Percentiles rank a stretch among this genome's conserved stretches.
Conservation (phyloP, 37 sponge, comb jelly and placozoan species). For the Cliona cf. orientalis region DNA sequence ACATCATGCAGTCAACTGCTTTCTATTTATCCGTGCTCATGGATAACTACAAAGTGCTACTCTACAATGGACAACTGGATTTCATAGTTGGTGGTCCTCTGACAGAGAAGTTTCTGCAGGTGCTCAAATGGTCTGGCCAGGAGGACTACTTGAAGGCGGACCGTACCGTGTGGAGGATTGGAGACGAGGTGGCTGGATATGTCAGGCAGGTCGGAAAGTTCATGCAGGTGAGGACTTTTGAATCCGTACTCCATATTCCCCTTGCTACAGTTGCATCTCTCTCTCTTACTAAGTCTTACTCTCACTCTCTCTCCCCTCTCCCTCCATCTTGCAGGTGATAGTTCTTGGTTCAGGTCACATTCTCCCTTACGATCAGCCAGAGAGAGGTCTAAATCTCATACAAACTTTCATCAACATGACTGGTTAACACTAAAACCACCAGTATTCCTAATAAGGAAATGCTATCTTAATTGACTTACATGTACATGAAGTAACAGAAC, state of each 20-base stretch:
- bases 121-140: slow-evolving; percentile 80
- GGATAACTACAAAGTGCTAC: slow-evolving; percentile 86
- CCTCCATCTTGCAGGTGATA: slow-evolving; percentile 59
- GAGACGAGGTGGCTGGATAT: slow-evolving; percentile 86
- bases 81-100: slow-evolving; percentile 87
- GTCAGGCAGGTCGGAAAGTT: slow-evolving; percentile 67
- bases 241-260: too few relatives aligned
- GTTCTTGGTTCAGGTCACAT: slow-evolving; percentile 87
- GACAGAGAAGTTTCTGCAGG: slow-evolving; percentile 63
- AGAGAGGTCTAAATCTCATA: slow-evolving; percentile 70
- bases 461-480: too few relatives aligned
- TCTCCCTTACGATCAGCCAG: slow-evolving; percentile 90
- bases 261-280: too few relatives aligned
- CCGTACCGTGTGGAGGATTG: slow-evolving; percentile 69
- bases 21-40: slow-evolving; percentile 60
- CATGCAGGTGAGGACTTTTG: slow-evolving; percentile 60
- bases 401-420: slow-evolving; percentile 64
- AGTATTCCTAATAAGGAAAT: too few relatives aligned
- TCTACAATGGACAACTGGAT: slow-evolving; percentile 93
- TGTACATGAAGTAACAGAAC: too few relatives aligned
- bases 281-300: too few relatives aligned
- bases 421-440: too few relatives aligned
- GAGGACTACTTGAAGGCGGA: slow-evolving; percentile 56
- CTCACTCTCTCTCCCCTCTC: too few relatives aligned
- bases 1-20: slow-evolving; percentile 72